Evolutionary conservation across 1,140 invertebrate genomes (phyloP).

Genomic region (Laodelphax striatellus): DNA sequence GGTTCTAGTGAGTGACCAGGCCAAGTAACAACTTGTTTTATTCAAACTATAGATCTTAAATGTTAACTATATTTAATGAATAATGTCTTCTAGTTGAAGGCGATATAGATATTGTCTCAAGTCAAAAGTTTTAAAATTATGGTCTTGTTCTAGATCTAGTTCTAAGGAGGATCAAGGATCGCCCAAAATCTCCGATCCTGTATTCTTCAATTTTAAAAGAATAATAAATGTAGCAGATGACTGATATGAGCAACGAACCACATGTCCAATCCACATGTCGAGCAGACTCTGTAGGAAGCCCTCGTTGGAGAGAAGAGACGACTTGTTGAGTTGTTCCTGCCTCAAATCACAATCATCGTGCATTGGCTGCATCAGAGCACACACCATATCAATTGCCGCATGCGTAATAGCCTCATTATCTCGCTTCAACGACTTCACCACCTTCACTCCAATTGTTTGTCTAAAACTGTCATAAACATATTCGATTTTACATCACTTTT

Average conservation of each 20-base stretch:
- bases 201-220: too few relatives aligned
- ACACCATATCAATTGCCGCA: slow-evolving; percentile 93
- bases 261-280: slow-evolving; percentile 91
- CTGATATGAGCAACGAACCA: slow-evolving; percentile 48
- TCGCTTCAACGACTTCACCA: slow-evolving; percentile 81
- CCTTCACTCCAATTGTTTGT: slow-evolving; percentile 83
- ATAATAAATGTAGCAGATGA: too few relatives aligned
- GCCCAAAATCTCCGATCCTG: too few relatives aligned
- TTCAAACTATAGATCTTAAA: too few relatives aligned
- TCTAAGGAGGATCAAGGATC: too few relatives aligned
- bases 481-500: neutral
- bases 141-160: too few relatives aligned
- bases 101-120: too few relatives aligned
- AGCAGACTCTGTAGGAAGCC: slow-evolving; percentile 88
- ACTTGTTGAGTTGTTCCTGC: slow-evolving; percentile 97
- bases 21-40: too few relatives aligned
- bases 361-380: slow-evolving; percentile 98
- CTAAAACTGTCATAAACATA: slow-evolving; percentile 55
- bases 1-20: too few relatives aligned
- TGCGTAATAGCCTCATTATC: slow-evolving; percentile 86
- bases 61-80: too few relatives aligned
- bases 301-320: slow-evolving; percentile 82
- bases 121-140: too few relatives aligned
- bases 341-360: slow-evolving; percentile 89
- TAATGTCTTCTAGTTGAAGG: too few relatives aligned